A percentile compares a stretch with the other conserved stretches of the same genome.
Evolutionary conservation across 2,888 invertebrate species (phyloP).

Genomic region (Nematopogon swammerdamellus): DNA sequence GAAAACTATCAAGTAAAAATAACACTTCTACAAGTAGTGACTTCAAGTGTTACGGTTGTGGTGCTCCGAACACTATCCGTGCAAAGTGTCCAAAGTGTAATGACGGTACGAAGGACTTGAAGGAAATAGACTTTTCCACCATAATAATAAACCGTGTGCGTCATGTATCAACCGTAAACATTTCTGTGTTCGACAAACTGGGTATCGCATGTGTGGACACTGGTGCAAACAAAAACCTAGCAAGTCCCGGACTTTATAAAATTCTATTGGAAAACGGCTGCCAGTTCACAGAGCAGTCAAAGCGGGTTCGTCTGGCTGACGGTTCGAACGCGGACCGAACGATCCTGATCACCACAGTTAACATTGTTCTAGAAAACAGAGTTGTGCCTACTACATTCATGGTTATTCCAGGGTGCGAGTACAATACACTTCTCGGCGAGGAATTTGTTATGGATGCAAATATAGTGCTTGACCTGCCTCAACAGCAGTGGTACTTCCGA

Average conservation of each 20-base stretch:
- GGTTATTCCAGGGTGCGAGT: slow-evolving; percentile 2
- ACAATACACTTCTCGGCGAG: slow-evolving; percentile 9
- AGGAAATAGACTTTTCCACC: background rate
- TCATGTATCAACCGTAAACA: background rate
- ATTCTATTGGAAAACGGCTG: background rate
- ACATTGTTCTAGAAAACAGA: background rate
- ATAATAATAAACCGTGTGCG: background rate
- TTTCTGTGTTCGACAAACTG: background rate
- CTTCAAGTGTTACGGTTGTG: too few relatives aligned
- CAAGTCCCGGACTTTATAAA: background rate
- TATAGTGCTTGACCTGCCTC: slow-evolving; percentile 6
- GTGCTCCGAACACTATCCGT: background rate
- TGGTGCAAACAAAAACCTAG: background rate
- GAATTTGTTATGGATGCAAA: slow-evolving; percentile 9
- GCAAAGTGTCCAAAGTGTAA: background rate
- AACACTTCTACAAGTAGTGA: background rate
- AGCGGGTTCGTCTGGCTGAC: background rate
- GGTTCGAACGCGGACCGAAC: background rate
- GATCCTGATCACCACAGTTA: background rate
- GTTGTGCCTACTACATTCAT: background rate
- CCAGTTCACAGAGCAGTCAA: background rate
- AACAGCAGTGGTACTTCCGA: slow-evolving; percentile 4
- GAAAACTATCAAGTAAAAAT: background rate
- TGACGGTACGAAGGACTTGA: background rate
- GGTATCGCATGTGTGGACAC: background rate